These are phyloP conservation scores for Haliaeetus leucogaster DNA, from an alignment of 2,113 vertebrate species.

Conservation along the genomic window DNA sequence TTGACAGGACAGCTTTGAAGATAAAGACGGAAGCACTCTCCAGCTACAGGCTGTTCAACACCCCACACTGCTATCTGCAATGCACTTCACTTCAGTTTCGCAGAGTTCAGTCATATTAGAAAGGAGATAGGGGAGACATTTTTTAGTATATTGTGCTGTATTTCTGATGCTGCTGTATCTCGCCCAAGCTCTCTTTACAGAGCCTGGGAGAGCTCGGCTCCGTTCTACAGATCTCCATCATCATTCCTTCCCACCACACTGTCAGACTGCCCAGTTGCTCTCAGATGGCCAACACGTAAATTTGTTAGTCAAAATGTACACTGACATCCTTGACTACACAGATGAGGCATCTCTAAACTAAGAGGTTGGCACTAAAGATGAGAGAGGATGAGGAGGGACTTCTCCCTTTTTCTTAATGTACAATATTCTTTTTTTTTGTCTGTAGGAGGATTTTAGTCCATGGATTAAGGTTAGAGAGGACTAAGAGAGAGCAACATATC, in stretches of 20 bases:
- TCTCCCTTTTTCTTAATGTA: neutral
- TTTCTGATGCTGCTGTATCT: neutral
- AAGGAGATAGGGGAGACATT: constrained; percentile 22
- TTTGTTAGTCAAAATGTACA: neutral
- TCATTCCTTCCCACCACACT: neutral
- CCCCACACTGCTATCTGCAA: constrained; percentile 52
- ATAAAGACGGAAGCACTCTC: constrained; percentile 56
- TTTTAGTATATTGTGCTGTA: constrained; percentile 34
- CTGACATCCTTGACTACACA: neutral
- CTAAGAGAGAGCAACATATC: neutral
- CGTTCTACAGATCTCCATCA: neutral
- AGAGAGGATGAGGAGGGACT: neutral
- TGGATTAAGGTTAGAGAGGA: neutral
- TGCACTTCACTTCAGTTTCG: constrained; percentile 37
- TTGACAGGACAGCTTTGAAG: constrained; percentile 78
- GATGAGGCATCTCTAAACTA: neutral
- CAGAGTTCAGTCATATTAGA: constrained; percentile 19
- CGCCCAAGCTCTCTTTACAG: neutral
- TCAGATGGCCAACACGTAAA: neutral
- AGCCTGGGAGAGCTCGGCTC: neutral
- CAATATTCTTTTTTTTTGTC: neutral
- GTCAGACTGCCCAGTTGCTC: neutral
- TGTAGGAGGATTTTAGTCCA: neutral
- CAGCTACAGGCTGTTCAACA: constrained; percentile 73
- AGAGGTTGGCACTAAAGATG: neutral